Conservation (phyloP, 2,797 vertebrate species). For the Tinamus major region DNA sequence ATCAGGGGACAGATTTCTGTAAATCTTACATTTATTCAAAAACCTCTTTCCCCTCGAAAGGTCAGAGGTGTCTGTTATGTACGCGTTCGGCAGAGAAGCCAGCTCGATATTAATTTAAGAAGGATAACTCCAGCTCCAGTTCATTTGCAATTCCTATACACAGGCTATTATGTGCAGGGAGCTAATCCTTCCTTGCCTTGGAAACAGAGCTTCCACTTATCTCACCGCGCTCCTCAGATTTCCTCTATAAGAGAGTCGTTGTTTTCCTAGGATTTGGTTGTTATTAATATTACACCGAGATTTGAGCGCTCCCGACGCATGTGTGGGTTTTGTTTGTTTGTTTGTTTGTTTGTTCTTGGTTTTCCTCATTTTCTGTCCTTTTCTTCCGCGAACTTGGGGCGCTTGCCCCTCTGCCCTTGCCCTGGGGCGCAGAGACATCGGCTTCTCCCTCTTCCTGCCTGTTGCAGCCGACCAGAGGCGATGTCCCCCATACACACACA, state of each 20-base stretch:
- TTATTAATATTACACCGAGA: conserved; percentile 22
- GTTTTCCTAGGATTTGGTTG: conserved; percentile 51
- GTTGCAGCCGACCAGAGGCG: neutral
- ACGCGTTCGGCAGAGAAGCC: neutral
- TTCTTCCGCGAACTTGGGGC: neutral
- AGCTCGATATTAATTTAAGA: conserved; percentile 35
- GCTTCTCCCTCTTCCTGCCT: neutral
- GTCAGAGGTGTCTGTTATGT: neutral
- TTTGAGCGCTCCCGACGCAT: neutral
- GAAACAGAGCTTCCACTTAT: conserved; percentile 61
- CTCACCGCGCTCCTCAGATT: conserved; percentile 47
- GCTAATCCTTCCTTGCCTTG: conserved; percentile 62
- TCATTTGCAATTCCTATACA: conserved; percentile 69
- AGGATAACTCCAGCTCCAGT: conserved; percentile 31
- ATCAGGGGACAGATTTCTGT: neutral
- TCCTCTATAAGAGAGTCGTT: conserved; percentile 42
- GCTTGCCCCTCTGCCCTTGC: neutral
- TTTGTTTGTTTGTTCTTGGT: too few relatives aligned
- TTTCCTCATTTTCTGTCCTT: neutral
- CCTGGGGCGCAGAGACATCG: neutral
- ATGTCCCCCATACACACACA: neutral
- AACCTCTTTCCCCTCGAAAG: neutral
- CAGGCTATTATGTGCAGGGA: conserved; percentile 57
- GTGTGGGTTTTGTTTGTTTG: neutral
- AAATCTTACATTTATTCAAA: neutral